These are phyloP conservation scores for Allacma fusca DNA, from an alignment of 2,888 invertebrate genomes.

Conservation along the genomic window DNA sequence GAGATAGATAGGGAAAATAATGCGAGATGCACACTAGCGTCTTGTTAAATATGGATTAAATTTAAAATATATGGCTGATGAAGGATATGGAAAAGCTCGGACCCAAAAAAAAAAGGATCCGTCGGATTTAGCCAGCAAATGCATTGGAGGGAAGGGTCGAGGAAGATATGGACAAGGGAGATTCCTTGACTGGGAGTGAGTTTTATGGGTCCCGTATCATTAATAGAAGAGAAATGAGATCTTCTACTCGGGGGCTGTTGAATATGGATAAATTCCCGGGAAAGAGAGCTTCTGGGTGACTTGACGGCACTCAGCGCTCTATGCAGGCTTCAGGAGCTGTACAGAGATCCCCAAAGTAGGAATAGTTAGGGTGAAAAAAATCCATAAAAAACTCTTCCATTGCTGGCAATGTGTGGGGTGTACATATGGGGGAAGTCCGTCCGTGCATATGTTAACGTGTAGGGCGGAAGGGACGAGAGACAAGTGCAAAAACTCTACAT, in stretches of 20 bases:
- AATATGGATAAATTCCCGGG: constrained; percentile 58
- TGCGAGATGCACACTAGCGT: neutral
- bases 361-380: constrained; percentile 48
- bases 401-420: neutral
- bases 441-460: neutral
- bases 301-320: constrained; percentile 21
- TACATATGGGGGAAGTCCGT: neutral
- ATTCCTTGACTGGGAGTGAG: constrained; percentile 54
- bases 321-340: neutral
- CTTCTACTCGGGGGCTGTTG: constrained; percentile 50
- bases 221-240: constrained; percentile 57
- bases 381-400: constrained; percentile 50
- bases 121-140: constrained; percentile 8
- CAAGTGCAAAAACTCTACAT: constrained; percentile 41
- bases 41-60: constrained; percentile 16
- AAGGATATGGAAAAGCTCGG: constrained; percentile 3
- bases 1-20: neutral
- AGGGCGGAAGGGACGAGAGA: constrained; percentile 12
- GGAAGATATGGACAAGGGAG: constrained; percentile 56
- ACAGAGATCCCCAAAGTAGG: neutral
- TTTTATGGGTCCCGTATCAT: constrained; percentile 56
- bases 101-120: constrained; percentile 2
- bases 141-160: constrained; percentile 47
- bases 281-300: constrained; percentile 47
- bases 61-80: constrained; percentile 13